phyloP scores from a whole-genome alignment of 2,113 vertebrate species.

The Casuarius casuarius region DNA sequence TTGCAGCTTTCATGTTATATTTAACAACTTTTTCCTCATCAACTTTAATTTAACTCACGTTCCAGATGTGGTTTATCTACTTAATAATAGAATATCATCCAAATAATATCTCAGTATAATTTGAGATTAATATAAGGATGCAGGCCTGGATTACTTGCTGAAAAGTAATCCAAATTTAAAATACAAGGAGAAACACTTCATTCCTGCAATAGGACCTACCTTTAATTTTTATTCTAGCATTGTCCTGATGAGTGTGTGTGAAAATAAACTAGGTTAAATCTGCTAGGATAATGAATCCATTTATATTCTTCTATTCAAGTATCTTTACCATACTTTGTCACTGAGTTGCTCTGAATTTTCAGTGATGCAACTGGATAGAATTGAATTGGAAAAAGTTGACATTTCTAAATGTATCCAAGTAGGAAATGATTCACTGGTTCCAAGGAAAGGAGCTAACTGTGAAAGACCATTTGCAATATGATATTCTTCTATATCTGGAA shows the following conservation, averaged over 20 bases:
- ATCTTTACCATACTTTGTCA: neutral
- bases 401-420: constrained; percentile 26
- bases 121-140: neutral
- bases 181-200: neutral
- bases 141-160: neutral
- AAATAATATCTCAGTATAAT: neutral
- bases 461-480: constrained; percentile 44
- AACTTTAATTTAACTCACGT: neutral
- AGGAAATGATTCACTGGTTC: constrained; percentile 61
- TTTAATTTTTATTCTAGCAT: neutral
- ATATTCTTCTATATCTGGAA: constrained; percentile 19
- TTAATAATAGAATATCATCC: neutral
- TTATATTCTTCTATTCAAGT: neutral
- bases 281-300: neutral
- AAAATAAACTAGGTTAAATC: neutral
- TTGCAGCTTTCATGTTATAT: neutral
- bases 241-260: neutral
- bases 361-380: constrained; percentile 11
- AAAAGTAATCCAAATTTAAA: neutral
- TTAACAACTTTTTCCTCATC: neutral
- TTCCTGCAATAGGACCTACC: neutral
- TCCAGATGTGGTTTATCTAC: neutral
- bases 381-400: constrained; percentile 42
- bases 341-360: constrained; percentile 3
- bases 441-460: constrained; percentile 38